Evolutionary conservation across 2,113 vertebrate species (phyloP).

Genomic region (Xenopus laevis): DNA sequence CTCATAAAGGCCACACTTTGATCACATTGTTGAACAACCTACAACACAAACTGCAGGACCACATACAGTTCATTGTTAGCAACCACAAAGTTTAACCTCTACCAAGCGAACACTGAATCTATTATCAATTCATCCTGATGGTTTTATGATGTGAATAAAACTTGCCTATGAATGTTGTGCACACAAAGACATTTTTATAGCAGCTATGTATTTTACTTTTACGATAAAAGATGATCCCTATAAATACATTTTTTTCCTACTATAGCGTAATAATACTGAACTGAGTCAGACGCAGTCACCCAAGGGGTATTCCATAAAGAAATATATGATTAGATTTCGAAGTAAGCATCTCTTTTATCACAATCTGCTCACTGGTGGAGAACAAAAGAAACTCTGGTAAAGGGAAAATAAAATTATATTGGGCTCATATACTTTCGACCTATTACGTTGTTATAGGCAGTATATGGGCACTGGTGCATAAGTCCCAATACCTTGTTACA

Average conservation of each 20-base stretch:
- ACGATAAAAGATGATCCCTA: slow-evolving; percentile 45
- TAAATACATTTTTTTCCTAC: slow-evolving; percentile 41
- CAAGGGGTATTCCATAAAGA: slow-evolving; percentile 11
- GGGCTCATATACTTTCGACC: not conserved
- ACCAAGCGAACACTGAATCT: slow-evolving; percentile 21
- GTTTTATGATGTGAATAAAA: slow-evolving; percentile 42
- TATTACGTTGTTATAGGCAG: not conserved
- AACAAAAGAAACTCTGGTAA: slow-evolving; percentile 18
- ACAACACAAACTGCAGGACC: slow-evolving; percentile 29
- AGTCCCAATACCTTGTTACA: not conserved
- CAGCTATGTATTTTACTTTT: slow-evolving; percentile 42
- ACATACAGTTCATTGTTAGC: slow-evolving; percentile 27
- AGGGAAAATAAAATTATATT: not conserved
- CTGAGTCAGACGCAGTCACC: slow-evolving; percentile 25
- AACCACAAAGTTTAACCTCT: slow-evolving; percentile 30
- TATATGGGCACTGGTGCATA: no score
- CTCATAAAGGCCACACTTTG: slow-evolving; percentile 31
- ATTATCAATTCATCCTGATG: slow-evolving; percentile 38
- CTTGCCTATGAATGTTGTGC: slow-evolving; percentile 18
- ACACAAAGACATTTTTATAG: slow-evolving; percentile 44
- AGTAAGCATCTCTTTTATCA: slow-evolving; percentile 34
- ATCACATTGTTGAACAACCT: slow-evolving; percentile 35
- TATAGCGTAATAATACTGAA: slow-evolving; percentile 36
- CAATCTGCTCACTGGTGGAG: slow-evolving; percentile 10
- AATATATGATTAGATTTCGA: slow-evolving; percentile 11